phyloP scores from a whole-genome alignment of 2,797 vertebrate genomes.

The Betta splendens region DNA sequence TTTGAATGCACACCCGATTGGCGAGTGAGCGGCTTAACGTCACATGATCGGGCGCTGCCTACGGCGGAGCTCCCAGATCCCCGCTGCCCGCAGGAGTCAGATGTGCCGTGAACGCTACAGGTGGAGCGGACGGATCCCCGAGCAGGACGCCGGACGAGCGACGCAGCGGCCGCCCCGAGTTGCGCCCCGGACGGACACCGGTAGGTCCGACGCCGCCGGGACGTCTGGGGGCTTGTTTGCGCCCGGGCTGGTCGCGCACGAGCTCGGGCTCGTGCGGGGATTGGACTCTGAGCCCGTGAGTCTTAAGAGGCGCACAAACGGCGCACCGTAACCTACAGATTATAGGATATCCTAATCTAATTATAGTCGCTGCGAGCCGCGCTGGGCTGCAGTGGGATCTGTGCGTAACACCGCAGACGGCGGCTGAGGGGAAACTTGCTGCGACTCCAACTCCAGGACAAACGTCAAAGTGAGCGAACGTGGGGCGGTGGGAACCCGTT shows the following conservation, averaged over 20 bases:
- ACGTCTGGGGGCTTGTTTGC: constrained; percentile 25
- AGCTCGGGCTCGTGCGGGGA: constrained; percentile 22
- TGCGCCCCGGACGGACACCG: constrained; percentile 2
- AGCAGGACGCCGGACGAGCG: constrained; percentile 2
- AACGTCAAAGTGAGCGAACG: background rate
- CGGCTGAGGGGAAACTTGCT: background rate
- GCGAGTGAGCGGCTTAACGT: constrained; percentile 6
- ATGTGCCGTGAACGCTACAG: constrained; percentile 55
- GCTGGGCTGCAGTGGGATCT: constrained; percentile 43
- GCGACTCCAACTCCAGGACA: background rate
- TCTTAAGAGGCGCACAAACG: constrained; percentile 7
- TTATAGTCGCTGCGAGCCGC: constrained; percentile 52
- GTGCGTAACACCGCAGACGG: constrained; percentile 4
- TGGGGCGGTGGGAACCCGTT: background rate
- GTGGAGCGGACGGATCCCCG: constrained; percentile 38
- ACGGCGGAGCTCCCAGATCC: constrained; percentile 26
- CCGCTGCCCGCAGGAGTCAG: constrained; percentile 43
- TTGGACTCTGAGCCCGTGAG: constrained; percentile 26
- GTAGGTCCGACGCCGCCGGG: constrained; percentile 31
- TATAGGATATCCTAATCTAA: constrained; percentile 66
- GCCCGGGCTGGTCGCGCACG: constrained; percentile 11
- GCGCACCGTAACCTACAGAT: constrained; percentile 50
- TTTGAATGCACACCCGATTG: constrained; percentile 11
- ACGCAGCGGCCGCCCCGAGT: background rate
- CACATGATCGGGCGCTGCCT: constrained; percentile 55